These are phyloP conservation scores for Corythaixoides concolor DNA, from an alignment of 2,113 vertebrate genomes.

Conservation along the genomic window DNA sequence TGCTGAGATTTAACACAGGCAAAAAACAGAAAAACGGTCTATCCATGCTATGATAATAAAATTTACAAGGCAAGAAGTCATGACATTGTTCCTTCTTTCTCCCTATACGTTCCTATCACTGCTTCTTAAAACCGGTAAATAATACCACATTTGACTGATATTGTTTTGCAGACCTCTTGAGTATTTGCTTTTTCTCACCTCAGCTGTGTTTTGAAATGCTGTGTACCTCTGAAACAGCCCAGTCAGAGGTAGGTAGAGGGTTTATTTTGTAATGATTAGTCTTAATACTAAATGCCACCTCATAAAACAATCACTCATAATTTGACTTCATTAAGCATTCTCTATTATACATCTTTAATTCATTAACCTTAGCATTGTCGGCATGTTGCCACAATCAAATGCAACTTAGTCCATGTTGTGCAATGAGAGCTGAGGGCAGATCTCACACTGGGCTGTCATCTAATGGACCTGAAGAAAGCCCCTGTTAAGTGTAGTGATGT, in stretches of 20 bases:
- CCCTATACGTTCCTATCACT: background rate
- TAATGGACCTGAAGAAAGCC: conserved; percentile 14
- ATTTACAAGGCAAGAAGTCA: background rate
- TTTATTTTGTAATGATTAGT: conserved; percentile 31
- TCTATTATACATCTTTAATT: conserved; percentile 24
- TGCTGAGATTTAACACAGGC: background rate
- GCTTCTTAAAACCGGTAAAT: background rate
- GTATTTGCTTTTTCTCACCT: background rate
- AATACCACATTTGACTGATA: background rate
- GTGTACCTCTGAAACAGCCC: background rate
- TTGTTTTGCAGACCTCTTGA: background rate
- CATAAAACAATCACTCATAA: conserved; percentile 6
- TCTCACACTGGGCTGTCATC: background rate
- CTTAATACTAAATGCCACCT: conserved; percentile 18
- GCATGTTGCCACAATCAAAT: conserved; percentile 52
- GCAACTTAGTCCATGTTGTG: background rate
- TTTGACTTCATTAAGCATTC: conserved; percentile 40
- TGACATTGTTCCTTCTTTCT: background rate
- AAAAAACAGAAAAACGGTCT: background rate
- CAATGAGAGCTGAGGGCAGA: background rate
- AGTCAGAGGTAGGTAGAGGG: background rate
- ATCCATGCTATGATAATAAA: background rate
- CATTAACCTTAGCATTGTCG: conserved; percentile 14
- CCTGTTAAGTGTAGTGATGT: background rate
- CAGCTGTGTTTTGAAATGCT: background rate